These are phyloP conservation scores for Orthonevra nobilis DNA, from an alignment of 2,888 invertebrate species.

Conservation along the genomic window DNA sequence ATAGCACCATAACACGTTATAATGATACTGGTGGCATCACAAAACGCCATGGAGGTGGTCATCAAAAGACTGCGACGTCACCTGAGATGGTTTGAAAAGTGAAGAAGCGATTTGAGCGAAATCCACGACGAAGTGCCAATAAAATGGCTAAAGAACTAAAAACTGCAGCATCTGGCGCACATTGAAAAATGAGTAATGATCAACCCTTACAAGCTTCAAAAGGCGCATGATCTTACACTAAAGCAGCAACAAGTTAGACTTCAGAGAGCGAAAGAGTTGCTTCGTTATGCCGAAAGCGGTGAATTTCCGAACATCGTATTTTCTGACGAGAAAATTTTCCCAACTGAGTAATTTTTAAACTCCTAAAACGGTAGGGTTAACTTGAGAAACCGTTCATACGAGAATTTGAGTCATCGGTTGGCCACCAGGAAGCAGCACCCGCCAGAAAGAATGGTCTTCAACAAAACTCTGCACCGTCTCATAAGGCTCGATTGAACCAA, in stretches of 20 bases:
- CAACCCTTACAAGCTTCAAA: conserved; percentile 27
- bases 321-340: neutral
- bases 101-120: conserved; percentile 11
- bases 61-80: conserved; percentile 12
- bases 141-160: conserved; percentile 30
- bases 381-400: neutral
- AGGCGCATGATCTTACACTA: neutral
- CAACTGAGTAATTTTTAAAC: neutral
- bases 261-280: neutral
- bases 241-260: neutral
- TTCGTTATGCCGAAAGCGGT: neutral
- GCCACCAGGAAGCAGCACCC: conserved; percentile 1
- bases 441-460: too few species aligned
- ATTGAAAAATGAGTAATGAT: conserved; percentile 33
- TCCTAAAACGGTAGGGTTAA: neutral
- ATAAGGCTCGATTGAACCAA: too few species aligned
- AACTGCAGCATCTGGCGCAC: conserved; percentile 17
- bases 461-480: too few species aligned
- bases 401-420: neutral
- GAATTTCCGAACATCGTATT: conserved; percentile 7
- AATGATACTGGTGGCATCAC: neutral
- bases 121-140: conserved; percentile 21
- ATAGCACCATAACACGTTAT: conserved; percentile 6
- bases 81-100: conserved; percentile 10
- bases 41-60: conserved; percentile 9